A percentile compares a stretch with the other conserved stretches of the same genome.
These are phyloP conservation scores for Hypomecis punctinalis DNA, from an alignment of 2,888 invertebrate genomes.

Conservation along the genomic window DNA sequence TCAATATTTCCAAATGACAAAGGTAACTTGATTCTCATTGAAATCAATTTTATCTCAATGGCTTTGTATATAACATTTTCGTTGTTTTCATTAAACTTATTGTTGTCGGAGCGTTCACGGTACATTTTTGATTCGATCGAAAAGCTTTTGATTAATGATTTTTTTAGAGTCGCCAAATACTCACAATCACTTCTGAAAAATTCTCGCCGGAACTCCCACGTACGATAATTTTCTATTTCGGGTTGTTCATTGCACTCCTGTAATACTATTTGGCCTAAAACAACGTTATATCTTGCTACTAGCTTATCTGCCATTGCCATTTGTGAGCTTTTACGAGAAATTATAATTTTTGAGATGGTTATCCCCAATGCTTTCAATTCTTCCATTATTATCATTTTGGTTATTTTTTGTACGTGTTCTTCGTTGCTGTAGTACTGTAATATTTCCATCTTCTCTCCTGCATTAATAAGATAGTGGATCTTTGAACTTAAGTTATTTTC, in stretches of 20 bases:
- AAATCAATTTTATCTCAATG: slow-evolving; percentile 40
- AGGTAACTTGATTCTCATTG: slow-evolving; percentile 48
- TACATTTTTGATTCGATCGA: too few species aligned
- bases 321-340: slow-evolving; percentile 44
- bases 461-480: slow-evolving; percentile 47
- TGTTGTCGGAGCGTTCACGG: slow-evolving; percentile 43
- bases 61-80: slow-evolving; percentile 44
- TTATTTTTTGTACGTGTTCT: slow-evolving; percentile 43
- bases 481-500: slow-evolving; percentile 37
- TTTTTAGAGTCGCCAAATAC: slow-evolving; percentile 41
- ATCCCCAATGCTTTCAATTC: slow-evolving; percentile 46
- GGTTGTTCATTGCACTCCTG: slow-evolving; percentile 27
- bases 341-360: slow-evolving; percentile 47
- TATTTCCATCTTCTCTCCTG: slow-evolving; percentile 35
- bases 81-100: slow-evolving; percentile 36
- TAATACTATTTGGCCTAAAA: slow-evolving; percentile 50
- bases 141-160: slow-evolving; percentile 46
- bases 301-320: slow-evolving; percentile 50
- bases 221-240: slow-evolving; percentile 26
- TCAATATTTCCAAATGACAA: slow-evolving; percentile 53
- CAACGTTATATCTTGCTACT: slow-evolving; percentile 53
- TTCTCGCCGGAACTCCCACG: slow-evolving; percentile 45
- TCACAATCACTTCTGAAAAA: slow-evolving; percentile 49
- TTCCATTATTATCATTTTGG: slow-evolving; percentile 47
- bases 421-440: slow-evolving; percentile 51